Evolutionary conservation across 2,888 invertebrate genomes (phyloP).

Genomic region (Lacanobia oleracea): DNA sequence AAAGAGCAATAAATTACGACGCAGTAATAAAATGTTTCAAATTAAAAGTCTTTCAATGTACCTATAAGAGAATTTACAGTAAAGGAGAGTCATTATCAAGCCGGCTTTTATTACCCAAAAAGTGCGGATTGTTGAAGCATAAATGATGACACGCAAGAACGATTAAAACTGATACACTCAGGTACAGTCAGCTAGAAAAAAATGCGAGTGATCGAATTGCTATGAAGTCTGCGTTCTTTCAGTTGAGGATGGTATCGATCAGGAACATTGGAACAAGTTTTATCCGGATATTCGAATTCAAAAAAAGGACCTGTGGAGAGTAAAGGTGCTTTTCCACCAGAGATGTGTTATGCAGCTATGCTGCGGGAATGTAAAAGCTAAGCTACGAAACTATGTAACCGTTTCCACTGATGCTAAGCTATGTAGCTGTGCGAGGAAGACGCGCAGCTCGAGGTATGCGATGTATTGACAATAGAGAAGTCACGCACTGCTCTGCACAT

Average conservation of each 20-base stretch:
- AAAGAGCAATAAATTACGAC: slow-evolving; percentile 11
- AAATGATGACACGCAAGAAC: slow-evolving; percentile 52
- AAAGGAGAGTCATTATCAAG: slow-evolving; percentile 28
- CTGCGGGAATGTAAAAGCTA: too few relatives aligned
- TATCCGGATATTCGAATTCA: too few relatives aligned
- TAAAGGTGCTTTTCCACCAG: too few relatives aligned
- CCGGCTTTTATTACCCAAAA: slow-evolving; percentile 53
- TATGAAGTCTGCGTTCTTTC: not conserved
- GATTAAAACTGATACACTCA: slow-evolving; percentile 39
- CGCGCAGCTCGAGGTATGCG: too few relatives aligned
- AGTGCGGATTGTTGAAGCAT: slow-evolving; percentile 34
- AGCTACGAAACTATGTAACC: too few relatives aligned
- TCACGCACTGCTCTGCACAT: too few relatives aligned
- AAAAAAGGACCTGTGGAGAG: too few relatives aligned
- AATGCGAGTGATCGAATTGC: not conserved
- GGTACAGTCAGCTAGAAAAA: slow-evolving; percentile 15
- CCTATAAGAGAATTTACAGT: slow-evolving; percentile 27
- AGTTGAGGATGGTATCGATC: not conserved
- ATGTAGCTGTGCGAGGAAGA: too few relatives aligned
- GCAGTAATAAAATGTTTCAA: slow-evolving; percentile 40
- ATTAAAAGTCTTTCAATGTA: slow-evolving; percentile 39
- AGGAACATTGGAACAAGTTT: too few relatives aligned
- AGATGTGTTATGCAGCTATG: too few relatives aligned
- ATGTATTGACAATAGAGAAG: too few relatives aligned
- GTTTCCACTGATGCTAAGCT: too few relatives aligned